Evolutionary conservation across 2,113 vertebrate genomes (phyloP).

Genomic region (Sigmodon hispidus): DNA sequence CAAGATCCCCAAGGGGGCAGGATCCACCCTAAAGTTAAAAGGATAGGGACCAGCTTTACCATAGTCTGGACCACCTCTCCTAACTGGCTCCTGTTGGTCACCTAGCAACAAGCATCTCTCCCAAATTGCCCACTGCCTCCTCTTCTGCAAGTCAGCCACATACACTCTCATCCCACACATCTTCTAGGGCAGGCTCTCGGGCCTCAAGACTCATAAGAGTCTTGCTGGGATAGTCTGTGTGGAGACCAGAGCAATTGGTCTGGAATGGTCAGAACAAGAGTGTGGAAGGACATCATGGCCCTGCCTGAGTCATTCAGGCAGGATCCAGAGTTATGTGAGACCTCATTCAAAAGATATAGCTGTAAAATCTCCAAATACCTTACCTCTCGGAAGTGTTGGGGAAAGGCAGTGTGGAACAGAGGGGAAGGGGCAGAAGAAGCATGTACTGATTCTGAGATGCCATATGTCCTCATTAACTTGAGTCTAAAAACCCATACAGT

Average conservation of each 20-base stretch:
- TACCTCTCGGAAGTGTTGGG: background rate
- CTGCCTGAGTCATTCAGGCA: background rate
- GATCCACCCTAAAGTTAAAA: conserved; percentile 4
- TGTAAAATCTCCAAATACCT: background rate
- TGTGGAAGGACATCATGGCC: background rate
- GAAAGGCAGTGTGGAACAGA: background rate
- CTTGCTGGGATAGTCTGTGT: background rate
- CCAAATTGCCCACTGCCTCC: background rate
- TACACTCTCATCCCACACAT: background rate
- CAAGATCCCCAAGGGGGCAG: background rate
- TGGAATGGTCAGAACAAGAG: background rate
- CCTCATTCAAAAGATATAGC: background rate
- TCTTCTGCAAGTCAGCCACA: background rate
- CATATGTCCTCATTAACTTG: background rate
- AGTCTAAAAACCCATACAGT: background rate
- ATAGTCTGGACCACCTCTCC: background rate
- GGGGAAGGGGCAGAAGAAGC: background rate
- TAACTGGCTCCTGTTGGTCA: conserved; percentile 36
- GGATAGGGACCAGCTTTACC: background rate
- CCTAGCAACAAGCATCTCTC: conserved; percentile 67
- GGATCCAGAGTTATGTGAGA: background rate
- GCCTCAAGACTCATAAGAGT: background rate
- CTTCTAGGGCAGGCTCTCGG: background rate
- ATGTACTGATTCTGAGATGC: background rate
- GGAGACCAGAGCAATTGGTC: background rate